phyloP scores from a whole-genome alignment of 2,113 vertebrate genomes.

The Pelusios castaneus region DNA sequence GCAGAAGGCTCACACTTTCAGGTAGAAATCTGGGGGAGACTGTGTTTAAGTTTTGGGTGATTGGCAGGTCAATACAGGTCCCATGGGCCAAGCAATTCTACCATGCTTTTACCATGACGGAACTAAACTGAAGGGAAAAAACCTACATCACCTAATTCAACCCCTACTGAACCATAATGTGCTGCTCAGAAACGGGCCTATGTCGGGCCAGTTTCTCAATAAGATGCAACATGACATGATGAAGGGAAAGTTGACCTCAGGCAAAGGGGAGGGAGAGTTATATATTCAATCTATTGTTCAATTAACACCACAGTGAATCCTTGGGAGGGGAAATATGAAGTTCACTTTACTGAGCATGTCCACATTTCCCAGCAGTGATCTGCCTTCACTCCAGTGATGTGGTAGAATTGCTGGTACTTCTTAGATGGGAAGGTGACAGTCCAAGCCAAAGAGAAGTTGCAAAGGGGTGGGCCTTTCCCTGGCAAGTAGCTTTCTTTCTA shows the following conservation, averaged over 20 bases:
- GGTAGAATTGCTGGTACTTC: background rate
- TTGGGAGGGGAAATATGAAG: background rate
- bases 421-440: background rate
- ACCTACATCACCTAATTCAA: too few species aligned
- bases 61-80: background rate
- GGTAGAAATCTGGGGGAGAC: background rate
- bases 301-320: background rate
- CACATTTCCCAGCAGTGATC: accelerated
- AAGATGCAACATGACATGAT: background rate
- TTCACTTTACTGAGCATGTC: background rate
- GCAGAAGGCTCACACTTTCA: background rate
- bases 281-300: background rate
- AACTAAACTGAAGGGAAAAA: too few species aligned
- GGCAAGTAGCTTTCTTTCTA: background rate
- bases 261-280: background rate
- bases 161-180: too few species aligned
- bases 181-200: background rate
- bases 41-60: background rate
- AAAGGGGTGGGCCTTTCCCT: background rate
- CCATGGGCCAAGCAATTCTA: too few species aligned
- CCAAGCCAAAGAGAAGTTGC: background rate
- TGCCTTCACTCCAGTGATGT: background rate
- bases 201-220: background rate
- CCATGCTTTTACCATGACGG: too few species aligned
- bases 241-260: background rate